Base-by-base conservation (phyloP, 1,140 invertebrate genomes). In the Ctenoplectra terminalis region DNA sequence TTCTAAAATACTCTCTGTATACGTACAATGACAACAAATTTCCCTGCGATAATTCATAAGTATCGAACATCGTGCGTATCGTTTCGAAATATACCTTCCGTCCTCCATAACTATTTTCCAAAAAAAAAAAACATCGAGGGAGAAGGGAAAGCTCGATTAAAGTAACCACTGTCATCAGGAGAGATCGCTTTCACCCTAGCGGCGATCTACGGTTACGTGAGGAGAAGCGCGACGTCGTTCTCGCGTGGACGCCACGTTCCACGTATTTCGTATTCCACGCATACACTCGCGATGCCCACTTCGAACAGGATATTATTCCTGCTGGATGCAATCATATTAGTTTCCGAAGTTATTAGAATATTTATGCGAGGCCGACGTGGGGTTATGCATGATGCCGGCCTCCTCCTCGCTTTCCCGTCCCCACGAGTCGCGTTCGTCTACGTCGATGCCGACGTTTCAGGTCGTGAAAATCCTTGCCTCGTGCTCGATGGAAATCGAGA, bases 341-440 rank as follows among this genome's bases (percentile, higher is more conserved):
- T 92, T 92, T 86, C 71, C 83, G 81, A 90, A 90, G 83, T 90
- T 84, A 85, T 90, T 90, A 88, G 87, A 92, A 91, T 91, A 91
- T 92, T 92, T 89, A 91, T 90, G 82, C 61, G 70, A 69, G 81
- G 56, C 56, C 48, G 60, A 56, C 77, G 74, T 54, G 72, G 73
- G 84, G 86, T 84, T 78, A 83, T 81, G 85, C 69, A 82, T 69
- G 81, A 64, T 78, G 61, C 72, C 70, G 66, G 56, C 31, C 46
- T 67, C 61, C 46, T 58, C 54, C 66, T 34, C 37, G 61, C 50
- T 60, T 54, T 61, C 50, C 29, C 50, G 67, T 64, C 69, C 75
- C 82, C 50, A 73, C 23, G 56, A 63, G 15, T 13, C 34, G 48
- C 31, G 34, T 48, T 50, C 50, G 52, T 50, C 77, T 26, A 69